Conservation (phyloP, 2,113 vertebrate genomes). For the Bettongia penicillata region DNA sequence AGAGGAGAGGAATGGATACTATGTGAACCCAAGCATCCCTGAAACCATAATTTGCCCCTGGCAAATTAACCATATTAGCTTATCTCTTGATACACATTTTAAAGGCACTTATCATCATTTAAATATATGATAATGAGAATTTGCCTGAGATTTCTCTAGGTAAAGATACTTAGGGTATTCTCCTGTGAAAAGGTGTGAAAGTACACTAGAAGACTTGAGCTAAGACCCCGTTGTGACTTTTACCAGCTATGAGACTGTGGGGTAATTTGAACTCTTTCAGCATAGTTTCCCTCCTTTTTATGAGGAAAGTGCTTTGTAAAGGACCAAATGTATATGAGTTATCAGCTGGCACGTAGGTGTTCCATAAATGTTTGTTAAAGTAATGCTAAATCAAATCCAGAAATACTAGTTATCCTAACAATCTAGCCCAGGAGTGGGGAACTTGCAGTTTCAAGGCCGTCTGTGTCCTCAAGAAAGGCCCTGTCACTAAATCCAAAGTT, state of each 20-base stretch:
- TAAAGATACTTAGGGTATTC: background rate
- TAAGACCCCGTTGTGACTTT: background rate
- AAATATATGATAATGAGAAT: conserved; percentile 32
- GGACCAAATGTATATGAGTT: background rate
- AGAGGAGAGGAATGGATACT: background rate
- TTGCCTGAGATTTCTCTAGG: background rate
- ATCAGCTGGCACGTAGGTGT: background rate
- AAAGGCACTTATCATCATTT: conserved; percentile 36
- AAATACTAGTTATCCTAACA: background rate
- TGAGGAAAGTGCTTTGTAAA: background rate
- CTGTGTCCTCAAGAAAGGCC: too few species aligned
- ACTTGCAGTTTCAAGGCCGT: too few species aligned
- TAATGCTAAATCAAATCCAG: background rate
- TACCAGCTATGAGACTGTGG: background rate
- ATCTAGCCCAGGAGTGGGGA: background rate
- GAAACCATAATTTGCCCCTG: conserved; percentile 41
- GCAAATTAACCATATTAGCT: background rate
- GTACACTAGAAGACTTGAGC: background rate
- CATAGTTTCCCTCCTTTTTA: background rate
- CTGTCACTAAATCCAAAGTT: too few species aligned
- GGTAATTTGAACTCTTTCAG: background rate
- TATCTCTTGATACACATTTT: conserved; percentile 33
- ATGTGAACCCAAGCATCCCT: background rate
- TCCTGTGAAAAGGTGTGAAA: background rate
- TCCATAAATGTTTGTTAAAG: background rate